phyloP scores from a whole-genome alignment of 1,140 invertebrate species.

The Watersipora subatra region DNA sequence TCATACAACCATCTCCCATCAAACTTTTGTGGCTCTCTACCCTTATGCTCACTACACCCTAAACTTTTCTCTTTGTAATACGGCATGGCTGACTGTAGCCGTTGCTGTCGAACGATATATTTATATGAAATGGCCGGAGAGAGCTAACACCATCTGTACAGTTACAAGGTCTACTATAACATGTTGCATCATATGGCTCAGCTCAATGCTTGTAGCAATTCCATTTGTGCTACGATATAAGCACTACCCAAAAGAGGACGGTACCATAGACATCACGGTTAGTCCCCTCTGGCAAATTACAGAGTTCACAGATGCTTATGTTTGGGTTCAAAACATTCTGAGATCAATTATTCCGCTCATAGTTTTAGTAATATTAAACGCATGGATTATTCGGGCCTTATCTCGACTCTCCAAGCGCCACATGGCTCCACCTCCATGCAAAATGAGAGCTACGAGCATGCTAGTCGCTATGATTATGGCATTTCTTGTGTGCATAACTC shows the following conservation, averaged over 20 bases:
- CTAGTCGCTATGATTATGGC: constrained; percentile 59
- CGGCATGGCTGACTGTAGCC: constrained; percentile 82
- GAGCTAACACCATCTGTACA: constrained; percentile 72
- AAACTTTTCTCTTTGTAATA: constrained; percentile 26
- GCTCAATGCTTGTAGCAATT: constrained; percentile 22
- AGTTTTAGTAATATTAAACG: constrained; percentile 42
- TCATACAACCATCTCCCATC: constrained; percentile 17
- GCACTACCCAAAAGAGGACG: constrained; percentile 9
- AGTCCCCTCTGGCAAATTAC: constrained; percentile 40
- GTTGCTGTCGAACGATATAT: constrained; percentile 92
- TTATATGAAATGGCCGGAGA: constrained; percentile 79
- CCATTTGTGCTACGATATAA: constrained; percentile 31
- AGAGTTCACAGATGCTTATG: constrained; percentile 49
- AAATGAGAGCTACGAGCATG: constrained; percentile 53
- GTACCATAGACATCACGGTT: constrained; percentile 19
- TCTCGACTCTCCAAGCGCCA: constrained; percentile 27
- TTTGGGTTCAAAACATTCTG: constrained; percentile 49
- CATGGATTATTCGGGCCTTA: constrained; percentile 54
- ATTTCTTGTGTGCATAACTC: constrained; percentile 60
- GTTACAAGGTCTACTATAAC: constrained; percentile 17
- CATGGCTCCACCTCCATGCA: constrained; percentile 10
- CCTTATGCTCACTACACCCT: constrained; percentile 36
- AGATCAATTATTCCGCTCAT: constrained; percentile 50
- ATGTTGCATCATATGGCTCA: constrained; percentile 18
- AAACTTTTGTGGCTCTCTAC: constrained; percentile 24